Base-by-base conservation (phyloP, 2,113 vertebrate species). In the Electrona antarctica region DNA sequence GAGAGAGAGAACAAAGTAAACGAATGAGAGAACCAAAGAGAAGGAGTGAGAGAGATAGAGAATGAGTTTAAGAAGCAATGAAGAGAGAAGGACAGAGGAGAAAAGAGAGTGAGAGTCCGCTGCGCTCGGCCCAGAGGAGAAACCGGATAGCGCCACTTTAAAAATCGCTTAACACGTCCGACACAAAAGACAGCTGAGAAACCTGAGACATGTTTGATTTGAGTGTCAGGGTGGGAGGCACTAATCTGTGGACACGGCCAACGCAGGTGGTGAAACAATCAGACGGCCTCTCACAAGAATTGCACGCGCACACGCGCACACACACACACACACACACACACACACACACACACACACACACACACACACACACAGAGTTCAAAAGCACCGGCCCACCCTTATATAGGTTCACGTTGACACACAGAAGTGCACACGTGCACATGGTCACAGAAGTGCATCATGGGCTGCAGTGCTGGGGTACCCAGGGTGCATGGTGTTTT, bases 241-340 rank as follows among this genome's bases (percentile, higher is more conserved):
- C 90, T 90, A 91, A 92, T 91, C 88, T 90, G 81, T 81, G 73
- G 77, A 87, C 55, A 21, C 77, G 60, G 77, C 61, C 79, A 87
- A 90, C 90, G 85, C 92, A 94, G 93, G 94, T 93, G 92, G 91
- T 87, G 79, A 91, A 94, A 94, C 92, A 93, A 93, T 92, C 83
- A 87, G 87, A 92, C 88, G 85, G 88, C 81, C 83, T 74, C 11
- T 15, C 85, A 67, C 76, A 63, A 72, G 57, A 72, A 73, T 75
- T 51, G 33, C 60, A n/a, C 61, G 69, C 63, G 46, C 71, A 58
- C 58, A 74, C 60, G 67, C 60, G 58, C 0, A 76, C 67, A 63
- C 63, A 33, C 21, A 59, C 52, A 47, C 60, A 74, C 47, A 57
- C 0, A 8, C 58, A 74, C 69, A 64, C 69, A 56, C 52, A 65